A percentile compares a stretch with the other conserved stretches of the same genome.
Conservation (phyloP, 2,113 vertebrate genomes). For the Tragelaphus buxtoni region DNA sequence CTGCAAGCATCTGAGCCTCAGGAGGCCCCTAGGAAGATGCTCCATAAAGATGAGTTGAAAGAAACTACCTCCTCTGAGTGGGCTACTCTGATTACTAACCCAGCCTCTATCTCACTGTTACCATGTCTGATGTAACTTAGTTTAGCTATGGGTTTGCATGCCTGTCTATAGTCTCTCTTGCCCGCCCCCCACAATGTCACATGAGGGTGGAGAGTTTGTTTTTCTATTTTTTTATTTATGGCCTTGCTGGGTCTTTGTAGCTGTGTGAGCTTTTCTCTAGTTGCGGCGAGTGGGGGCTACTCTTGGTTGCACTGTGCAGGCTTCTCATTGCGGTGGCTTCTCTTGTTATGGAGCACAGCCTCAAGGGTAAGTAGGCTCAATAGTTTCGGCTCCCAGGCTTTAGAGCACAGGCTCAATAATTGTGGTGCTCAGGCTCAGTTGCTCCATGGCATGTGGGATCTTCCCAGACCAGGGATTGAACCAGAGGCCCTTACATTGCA, state of each 20-base stretch:
- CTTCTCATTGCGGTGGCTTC: background rate
- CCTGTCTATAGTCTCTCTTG: background rate
- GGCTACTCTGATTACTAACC: background rate
- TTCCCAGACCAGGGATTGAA: background rate
- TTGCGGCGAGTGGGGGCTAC: background rate
- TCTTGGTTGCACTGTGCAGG: background rate
- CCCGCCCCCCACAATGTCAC: background rate
- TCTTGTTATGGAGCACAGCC: background rate
- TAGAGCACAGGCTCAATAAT: background rate
- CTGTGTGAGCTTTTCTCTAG: background rate
- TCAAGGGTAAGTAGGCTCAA: background rate
- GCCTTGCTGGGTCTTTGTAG: background rate
- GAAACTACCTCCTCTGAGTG: background rate
- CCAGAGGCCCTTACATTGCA: background rate
- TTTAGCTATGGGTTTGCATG: background rate
- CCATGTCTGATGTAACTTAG: background rate
- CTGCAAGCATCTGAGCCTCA: background rate
- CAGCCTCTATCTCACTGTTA: background rate
- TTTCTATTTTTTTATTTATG: background rate
- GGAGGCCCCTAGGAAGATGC: background rate
- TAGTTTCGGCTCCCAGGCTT: background rate
- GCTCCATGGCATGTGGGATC: background rate
- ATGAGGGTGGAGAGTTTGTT: background rate
- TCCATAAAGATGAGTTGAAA: background rate
- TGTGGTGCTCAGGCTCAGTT: background rate